A percentile compares a stretch with the other conserved stretches of the same genome.
Evolutionary conservation across 1,140 invertebrate species (phyloP).

Genomic region (Stegodyphus mimosarum): DNA sequence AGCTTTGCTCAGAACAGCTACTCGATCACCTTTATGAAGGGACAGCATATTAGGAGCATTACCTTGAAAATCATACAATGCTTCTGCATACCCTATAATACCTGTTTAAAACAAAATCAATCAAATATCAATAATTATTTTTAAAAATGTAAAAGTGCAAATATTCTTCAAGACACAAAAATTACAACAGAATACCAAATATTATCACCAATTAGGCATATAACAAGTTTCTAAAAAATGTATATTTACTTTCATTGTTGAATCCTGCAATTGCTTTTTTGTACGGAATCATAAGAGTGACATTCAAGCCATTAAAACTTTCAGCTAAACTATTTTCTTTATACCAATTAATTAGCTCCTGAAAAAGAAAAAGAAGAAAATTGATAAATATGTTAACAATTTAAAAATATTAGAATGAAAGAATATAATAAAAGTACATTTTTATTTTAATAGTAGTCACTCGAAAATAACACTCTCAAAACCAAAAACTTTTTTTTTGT

Average conservation of each 20-base stretch:
- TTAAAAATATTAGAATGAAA: no score
- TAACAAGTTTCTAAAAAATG: no score
- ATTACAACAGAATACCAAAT: not conserved
- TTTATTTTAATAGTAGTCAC: no score
- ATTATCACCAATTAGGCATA: no score
- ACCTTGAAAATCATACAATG: constrained; percentile 69
- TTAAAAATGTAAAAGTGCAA: not conserved
- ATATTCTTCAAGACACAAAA: not conserved
- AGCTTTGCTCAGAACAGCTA: constrained; percentile 81
- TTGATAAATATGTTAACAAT: no score
- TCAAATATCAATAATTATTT: not conserved
- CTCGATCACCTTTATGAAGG: constrained; percentile 80
- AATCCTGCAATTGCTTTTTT: constrained; percentile 63
- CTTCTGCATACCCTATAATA: constrained; percentile 64
- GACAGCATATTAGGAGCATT: constrained; percentile 81
- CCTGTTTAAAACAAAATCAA: not conserved
- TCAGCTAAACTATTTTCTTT: constrained; percentile 87
- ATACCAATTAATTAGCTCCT: constrained; percentile 88
- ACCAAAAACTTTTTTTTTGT: no score
- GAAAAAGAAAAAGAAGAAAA: constrained; percentile 6
- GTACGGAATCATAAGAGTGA: constrained; percentile 68
- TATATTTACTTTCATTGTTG: constrained; percentile 44
- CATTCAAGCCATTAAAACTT: constrained; percentile 78
- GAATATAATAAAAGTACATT: no score
- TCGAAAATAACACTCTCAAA: no score